These are phyloP conservation scores for Sorex araneus DNA, from an alignment of 2,113 vertebrate genomes.

Conservation along the genomic window DNA sequence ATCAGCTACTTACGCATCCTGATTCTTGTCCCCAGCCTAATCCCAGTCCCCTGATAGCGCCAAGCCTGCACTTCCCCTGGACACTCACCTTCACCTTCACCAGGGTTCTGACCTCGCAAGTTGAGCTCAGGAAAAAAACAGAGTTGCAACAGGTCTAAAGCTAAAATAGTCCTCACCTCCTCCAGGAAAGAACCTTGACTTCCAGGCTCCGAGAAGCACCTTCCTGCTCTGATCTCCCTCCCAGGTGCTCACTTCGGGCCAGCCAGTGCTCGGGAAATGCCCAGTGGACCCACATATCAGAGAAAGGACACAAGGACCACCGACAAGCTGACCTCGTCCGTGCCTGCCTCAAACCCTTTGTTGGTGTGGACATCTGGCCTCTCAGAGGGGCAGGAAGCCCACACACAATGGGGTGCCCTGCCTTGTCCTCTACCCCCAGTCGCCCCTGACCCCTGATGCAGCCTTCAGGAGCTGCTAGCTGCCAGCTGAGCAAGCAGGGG, in stretches of 20 bases:
- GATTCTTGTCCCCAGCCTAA: not conserved
- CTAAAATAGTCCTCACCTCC: not conserved
- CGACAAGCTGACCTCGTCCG: not conserved
- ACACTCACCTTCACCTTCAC: not conserved
- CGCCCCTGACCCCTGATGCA: slow-evolving; percentile 28
- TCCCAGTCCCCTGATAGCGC: not conserved
- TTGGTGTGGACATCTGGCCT: slow-evolving; percentile 36
- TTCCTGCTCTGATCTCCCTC: not conserved
- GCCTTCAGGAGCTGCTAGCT: not conserved
- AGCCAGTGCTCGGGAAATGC: not conserved
- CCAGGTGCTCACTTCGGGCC: not conserved
- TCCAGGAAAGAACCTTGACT: slow-evolving; percentile 36
- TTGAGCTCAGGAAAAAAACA: slow-evolving; percentile 1
- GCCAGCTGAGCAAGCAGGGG: too few relatives aligned
- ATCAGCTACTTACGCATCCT: not conserved
- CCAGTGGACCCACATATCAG: not conserved
- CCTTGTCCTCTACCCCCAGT: slow-evolving; percentile 60
- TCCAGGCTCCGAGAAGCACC: not conserved
- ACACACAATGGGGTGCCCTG: not conserved
- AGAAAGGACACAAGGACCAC: slow-evolving; percentile 10
- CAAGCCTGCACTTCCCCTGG: not conserved
- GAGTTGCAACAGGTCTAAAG: not conserved
- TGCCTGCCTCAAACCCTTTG: slow-evolving; percentile 13
- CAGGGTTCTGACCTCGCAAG: not conserved
- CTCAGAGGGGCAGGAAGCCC: slow-evolving; percentile 74